A percentile compares a stretch with the other conserved stretches of the same genome.
These are phyloP conservation scores for Pelodytes ibericus DNA, from an alignment of 2,797 vertebrate species.

Conservation along the genomic window DNA sequence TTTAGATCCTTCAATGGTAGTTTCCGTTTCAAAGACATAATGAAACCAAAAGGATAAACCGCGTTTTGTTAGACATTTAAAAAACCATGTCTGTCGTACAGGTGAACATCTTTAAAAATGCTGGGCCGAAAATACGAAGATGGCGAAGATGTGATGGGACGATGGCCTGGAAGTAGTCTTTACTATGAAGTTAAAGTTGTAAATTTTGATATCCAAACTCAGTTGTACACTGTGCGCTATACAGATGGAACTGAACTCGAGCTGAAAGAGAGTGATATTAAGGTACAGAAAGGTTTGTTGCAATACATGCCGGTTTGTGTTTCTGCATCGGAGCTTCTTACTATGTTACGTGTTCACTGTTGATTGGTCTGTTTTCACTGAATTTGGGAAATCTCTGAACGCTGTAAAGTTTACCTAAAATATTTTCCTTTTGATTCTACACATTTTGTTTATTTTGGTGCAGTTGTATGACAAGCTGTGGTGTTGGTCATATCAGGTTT, in stretches of 20 bases:
- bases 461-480: too few relatives aligned
- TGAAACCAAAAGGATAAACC: too few relatives aligned
- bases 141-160: slow-evolving; percentile 92
- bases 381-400: too few relatives aligned
- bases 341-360: too few relatives aligned
- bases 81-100: not conserved
- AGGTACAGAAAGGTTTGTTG: slow-evolving; percentile 75
- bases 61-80: not conserved
- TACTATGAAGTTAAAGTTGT: slow-evolving; percentile 92
- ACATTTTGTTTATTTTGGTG: too few relatives aligned
- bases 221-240: slow-evolving; percentile 92
- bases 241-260: slow-evolving; percentile 95
- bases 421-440: too few relatives aligned
- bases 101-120: slow-evolving; percentile 73
- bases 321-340: too few relatives aligned
- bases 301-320: too few relatives aligned
- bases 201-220: slow-evolving; percentile 72
- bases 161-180: slow-evolving; percentile 94
- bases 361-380: too few relatives aligned
- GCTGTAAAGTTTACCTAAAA: too few relatives aligned
- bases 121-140: slow-evolving; percentile 78
- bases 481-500: too few relatives aligned
- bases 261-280: slow-evolving; percentile 86
- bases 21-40: not conserved
- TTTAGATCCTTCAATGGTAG: slow-evolving; percentile 8